Base-by-base conservation (phyloP, 2,888 invertebrate genomes). In the Caenorhabditis virilis region DNA sequence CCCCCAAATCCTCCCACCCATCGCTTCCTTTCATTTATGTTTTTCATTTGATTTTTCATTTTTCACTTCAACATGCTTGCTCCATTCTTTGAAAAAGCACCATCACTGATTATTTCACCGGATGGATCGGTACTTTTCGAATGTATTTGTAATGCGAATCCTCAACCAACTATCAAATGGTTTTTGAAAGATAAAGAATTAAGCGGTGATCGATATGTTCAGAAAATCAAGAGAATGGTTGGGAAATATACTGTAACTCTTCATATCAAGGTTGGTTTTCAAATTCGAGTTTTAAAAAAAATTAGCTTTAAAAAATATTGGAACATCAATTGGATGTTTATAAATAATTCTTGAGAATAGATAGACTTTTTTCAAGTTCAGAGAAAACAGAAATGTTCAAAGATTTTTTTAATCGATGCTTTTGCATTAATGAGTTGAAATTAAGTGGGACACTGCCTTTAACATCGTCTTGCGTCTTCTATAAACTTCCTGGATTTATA, bases 111-210 rank as follows among this genome's bases (percentile, higher is more conserved):
- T 47, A 78, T 74, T 49, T 54, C 69, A 33, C 82, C 82, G 9
- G 78, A 83, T 53, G 82, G 82, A 27, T 74, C 77, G 1, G 79
- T 82, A 30, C 73, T 82, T 2, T 83, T 82, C 58, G 82, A 82
- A 51, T 82, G 82, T 48, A 60, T 81, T 45, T 78, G 78, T 53
- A 78, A 82, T 51, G 80, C 78, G 7, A 83, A 79, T 42, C 82
- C 82, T 22, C 74, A 82, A 48, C 82, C 82, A 7, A 81, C 78
- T 9, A 70, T 78, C 36, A 69, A 76, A 69, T 78, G 78, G 78
- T 71, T 73, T 49, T 58, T 77, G 59, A 82, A 82, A 46, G 83
- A 79, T 66, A 71, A 83, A 42, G 78, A 80, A 55, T 56, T 83
- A 6, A 45, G 59, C 20, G 82, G 78, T 26, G 82, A 82, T 55